These are phyloP conservation scores for Puffinus mauretanicus DNA, from an alignment of 2,113 vertebrate species.

Conservation along the genomic window DNA sequence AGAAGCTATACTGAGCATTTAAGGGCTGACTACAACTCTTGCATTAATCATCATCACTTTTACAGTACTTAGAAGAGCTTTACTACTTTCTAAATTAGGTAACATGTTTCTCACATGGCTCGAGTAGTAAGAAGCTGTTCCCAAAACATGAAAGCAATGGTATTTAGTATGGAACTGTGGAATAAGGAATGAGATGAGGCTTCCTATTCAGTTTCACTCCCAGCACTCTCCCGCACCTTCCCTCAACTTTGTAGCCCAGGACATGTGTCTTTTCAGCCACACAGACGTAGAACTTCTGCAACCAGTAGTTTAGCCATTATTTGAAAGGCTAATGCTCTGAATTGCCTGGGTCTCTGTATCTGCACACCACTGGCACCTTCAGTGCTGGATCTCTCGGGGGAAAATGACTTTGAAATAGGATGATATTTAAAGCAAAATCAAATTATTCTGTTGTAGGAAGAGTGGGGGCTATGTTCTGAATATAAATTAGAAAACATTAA, in stretches of 20 bases:
- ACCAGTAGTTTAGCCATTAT: not conserved
- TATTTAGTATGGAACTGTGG: not conserved
- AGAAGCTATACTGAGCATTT: not conserved
- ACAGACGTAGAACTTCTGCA: not conserved
- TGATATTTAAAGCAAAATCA: not conserved
- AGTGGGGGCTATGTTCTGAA: not conserved
- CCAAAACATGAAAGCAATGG: not conserved
- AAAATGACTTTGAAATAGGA: not conserved
- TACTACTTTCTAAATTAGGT: conserved; percentile 49
- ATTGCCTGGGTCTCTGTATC: not conserved
- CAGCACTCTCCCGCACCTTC: not conserved
- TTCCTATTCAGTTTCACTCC: not conserved
- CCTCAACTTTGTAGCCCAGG: not conserved
- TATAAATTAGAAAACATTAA: conserved; percentile 29
- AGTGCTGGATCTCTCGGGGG: not conserved
- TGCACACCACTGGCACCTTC: not conserved
- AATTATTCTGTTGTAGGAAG: conserved; percentile 1
- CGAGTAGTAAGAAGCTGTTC: not conserved
- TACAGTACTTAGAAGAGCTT: conserved; percentile 34
- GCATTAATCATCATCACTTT: conserved; percentile 47
- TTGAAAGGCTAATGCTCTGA: not conserved
- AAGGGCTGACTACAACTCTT: conserved; percentile 21
- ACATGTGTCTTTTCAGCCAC: not conserved
- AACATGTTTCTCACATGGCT: conserved; percentile 7
- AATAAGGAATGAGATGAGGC: not conserved